These are phyloP conservation scores for Ormia ochracea DNA, from an alignment of 2,888 invertebrate genomes.

Conservation along the genomic window DNA sequence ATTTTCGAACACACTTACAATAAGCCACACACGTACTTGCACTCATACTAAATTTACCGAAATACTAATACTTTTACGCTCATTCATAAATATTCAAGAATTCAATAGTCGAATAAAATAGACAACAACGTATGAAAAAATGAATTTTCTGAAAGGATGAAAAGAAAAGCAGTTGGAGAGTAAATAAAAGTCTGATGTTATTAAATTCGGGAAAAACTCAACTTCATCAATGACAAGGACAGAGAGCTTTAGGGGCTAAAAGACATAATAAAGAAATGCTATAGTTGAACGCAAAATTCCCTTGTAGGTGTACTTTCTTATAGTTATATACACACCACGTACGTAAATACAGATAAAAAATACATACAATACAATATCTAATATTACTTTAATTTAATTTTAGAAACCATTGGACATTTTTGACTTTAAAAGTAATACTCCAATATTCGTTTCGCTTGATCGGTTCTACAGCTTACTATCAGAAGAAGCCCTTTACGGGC, in stretches of 20 bases:
- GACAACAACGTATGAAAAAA: constrained; percentile 50
- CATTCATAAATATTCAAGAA: constrained; percentile 37
- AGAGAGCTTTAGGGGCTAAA: constrained; percentile 56
- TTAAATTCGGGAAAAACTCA: constrained; percentile 41
- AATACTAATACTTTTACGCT: not conserved
- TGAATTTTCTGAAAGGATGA: constrained; percentile 13
- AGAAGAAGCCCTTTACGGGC: too few relatives aligned
- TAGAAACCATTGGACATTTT: too few relatives aligned
- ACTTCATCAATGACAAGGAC: constrained; percentile 67
- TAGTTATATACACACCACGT: too few relatives aligned
- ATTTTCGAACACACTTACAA: constrained; percentile 52
- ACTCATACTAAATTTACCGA: constrained; percentile 3
- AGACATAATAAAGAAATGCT: constrained; percentile 51
- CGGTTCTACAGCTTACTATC: too few relatives aligned
- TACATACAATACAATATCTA: too few relatives aligned
- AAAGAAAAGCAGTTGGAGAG: constrained; percentile 64
- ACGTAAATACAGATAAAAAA: too few relatives aligned
- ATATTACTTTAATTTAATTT: too few relatives aligned
- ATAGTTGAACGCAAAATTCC: constrained; percentile 20
- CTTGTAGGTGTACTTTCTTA: not conserved
- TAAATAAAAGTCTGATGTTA: constrained; percentile 35
- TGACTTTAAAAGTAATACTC: too few relatives aligned
- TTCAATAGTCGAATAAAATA: constrained; percentile 52
- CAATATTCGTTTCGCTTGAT: too few relatives aligned
- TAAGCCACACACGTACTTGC: not conserved